Base-by-base conservation (phyloP, 1,140 invertebrate genomes). In the Drosophila sturtevanti region DNA sequence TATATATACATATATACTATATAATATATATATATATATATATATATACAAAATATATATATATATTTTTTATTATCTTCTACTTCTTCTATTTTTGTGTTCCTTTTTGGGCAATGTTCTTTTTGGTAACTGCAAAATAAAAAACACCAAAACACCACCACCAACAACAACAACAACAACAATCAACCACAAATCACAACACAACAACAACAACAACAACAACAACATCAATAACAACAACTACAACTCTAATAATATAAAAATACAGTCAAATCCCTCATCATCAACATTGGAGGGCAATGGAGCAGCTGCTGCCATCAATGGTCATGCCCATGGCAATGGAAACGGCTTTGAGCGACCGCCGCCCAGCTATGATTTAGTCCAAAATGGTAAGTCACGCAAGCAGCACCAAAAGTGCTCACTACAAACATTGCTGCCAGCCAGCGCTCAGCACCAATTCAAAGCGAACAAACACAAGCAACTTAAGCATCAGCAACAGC, bases 321-420 rank as follows among this genome's bases (percentile, higher is more conserved):
- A 75, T 68, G 73, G 79, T 31, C 62, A 74, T 35, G 67, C 51
- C 18, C 27, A 61, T 62, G 78, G 79, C 37, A 58, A 61, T 35
- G 77, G 77, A n/a, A 80, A 76, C 56, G 90, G 91, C 41, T 86
- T 92, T 60, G 91, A 92, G 64, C 74, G 81, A 18, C 84, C 90
- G 71, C 90, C 91, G 68, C 90, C 91, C 77, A 92, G 91, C 74
- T 92, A 92, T 64, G 91, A 92, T 62, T 89, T 91, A 72, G 79
- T 92, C 60, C 90, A 92, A 68, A 92, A 92, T 67, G 91, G 91
- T 92, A 92, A 92, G 91, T 86, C 81, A 41, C 91, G 81, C 61
- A 69, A 86, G 37, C 82, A 87, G 78, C 89, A 91, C 64, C 90
- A 91, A 66, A 85, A 81, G 63, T 90, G 89, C 82, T 91, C 90